These are phyloP conservation scores for Eueremaeus valkanovi DNA, from an alignment of 2,888 invertebrate species.

Conservation along the genomic window DNA sequence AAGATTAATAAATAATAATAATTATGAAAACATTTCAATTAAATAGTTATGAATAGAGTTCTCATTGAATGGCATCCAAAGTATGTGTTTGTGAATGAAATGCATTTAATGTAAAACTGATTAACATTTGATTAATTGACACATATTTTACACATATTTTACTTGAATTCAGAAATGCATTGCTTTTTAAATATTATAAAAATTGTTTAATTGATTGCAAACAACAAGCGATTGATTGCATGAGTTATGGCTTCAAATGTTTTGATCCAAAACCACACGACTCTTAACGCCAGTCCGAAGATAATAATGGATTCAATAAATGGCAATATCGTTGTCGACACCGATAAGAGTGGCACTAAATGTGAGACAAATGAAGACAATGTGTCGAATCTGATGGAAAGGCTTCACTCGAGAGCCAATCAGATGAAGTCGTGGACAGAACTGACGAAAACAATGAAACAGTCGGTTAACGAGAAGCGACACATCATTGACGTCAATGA, in stretches of 20 bases:
- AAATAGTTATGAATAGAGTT: too few species aligned
- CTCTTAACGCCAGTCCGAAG: not conserved
- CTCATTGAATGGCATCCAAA: too few species aligned
- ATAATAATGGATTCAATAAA: constrained; percentile 25
- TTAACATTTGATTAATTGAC: too few species aligned
- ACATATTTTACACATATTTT: too few species aligned
- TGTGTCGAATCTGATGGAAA: constrained; percentile 77
- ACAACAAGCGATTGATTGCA: too few species aligned
- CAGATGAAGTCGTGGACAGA: constrained; percentile 78
- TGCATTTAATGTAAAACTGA: too few species aligned
- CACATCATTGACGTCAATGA: constrained; percentile 71
- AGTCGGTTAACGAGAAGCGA: constrained; percentile 71
- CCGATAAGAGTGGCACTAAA: not conserved
- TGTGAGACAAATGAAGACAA: constrained; percentile 56
- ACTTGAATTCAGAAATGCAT: too few species aligned
- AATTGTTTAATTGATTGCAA: too few species aligned
- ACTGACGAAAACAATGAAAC: constrained; percentile 63
- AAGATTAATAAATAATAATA: too few species aligned
- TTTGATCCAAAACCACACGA: not conserved
- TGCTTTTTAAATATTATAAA: too few species aligned
- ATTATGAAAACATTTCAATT: too few species aligned
- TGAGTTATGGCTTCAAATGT: constrained; percentile 12
- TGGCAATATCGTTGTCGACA: not conserved
- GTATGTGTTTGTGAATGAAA: too few species aligned
- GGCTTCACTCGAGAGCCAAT: constrained; percentile 74